These are phyloP conservation scores for Lycaena phlaeas DNA, from an alignment of 2,888 invertebrate species.

Conservation along the genomic window DNA sequence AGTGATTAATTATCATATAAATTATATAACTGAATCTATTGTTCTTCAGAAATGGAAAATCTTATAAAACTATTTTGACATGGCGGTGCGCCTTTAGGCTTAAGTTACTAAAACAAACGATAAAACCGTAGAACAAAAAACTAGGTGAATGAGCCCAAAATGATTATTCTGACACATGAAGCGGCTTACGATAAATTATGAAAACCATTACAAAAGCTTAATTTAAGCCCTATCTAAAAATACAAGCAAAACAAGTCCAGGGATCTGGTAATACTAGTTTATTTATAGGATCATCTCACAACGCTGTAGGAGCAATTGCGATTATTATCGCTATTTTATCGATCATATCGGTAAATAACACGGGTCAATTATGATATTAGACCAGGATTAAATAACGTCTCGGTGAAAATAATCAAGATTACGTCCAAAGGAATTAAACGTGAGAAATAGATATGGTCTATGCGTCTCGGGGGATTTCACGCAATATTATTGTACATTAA, in stretches of 20 bases:
- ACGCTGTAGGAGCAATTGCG: conserved; percentile 18
- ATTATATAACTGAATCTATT: no score
- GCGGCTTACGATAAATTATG: conserved; percentile 12
- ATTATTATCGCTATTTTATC: conserved; percentile 22
- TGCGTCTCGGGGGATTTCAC: conserved; percentile 5
- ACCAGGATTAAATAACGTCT: conserved; percentile 16
- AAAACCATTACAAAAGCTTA: conserved; percentile 19
- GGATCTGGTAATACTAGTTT: conserved; percentile 18
- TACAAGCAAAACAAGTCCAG: conserved; percentile 18
- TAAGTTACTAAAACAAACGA: no score
- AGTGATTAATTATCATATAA: no score
- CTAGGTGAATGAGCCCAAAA: neutral
- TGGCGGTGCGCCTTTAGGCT: no score
- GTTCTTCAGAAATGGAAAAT: no score
- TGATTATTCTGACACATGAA: neutral
- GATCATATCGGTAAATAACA: conserved; percentile 21
- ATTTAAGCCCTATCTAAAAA: conserved; percentile 18
- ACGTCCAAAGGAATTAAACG: conserved; percentile 9
- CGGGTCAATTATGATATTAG: conserved; percentile 21
- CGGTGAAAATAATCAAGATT: conserved; percentile 15
- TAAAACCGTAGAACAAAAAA: no score
- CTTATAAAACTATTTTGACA: no score
- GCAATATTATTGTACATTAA: conserved; percentile 7
- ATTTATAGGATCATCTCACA: conserved; percentile 22
- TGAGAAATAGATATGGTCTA: neutral